phyloP scores from a whole-genome alignment of 23 tunicate species.

The Ciona savignyi region DNA sequence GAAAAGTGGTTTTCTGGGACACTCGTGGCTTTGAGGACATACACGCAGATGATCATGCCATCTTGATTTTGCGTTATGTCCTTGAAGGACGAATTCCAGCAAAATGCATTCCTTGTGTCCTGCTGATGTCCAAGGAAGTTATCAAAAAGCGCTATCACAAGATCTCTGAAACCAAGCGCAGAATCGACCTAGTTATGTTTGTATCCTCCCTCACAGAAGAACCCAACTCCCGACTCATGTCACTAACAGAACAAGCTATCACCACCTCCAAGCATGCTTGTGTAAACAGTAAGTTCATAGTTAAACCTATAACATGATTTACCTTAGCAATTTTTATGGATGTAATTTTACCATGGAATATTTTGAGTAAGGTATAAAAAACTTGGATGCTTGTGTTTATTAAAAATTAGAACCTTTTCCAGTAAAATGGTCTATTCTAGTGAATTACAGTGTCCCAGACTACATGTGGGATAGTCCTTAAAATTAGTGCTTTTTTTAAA shows the following conservation, averaged over 20 bases:
- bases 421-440: too few species aligned
- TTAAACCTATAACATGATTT: too few species aligned
- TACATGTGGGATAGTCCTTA: too few species aligned
- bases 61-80: constrained; percentile 84
- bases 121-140: constrained; percentile 86
- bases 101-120: constrained; percentile 89
- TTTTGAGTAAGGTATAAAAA: too few species aligned
- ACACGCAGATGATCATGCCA: constrained; percentile 83
- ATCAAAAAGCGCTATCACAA: constrained; percentile 92
- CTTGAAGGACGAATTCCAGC: constrained; percentile 97
- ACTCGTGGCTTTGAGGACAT: constrained; percentile 96
- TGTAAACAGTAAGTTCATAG: constrained; percentile 81
- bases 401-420: background rate
- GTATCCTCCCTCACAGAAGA: constrained; percentile 71
- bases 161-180: constrained; percentile 28
- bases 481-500: too few species aligned
- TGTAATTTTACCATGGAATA: too few species aligned
- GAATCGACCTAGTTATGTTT: constrained; percentile 85
- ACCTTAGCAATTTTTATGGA: too few species aligned
- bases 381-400: background rate
- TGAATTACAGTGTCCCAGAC: too few species aligned
- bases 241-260: constrained; percentile 52
- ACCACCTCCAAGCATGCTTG: constrained; percentile 51
- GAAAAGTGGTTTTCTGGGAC: constrained; percentile 96
- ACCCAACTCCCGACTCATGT: constrained; percentile 62